Percentiles rank a stretch among this genome's conserved stretches.
phyloP scores from a whole-genome alignment of 2,888 invertebrate genomes.

The Argyra leucocephala region DNA sequence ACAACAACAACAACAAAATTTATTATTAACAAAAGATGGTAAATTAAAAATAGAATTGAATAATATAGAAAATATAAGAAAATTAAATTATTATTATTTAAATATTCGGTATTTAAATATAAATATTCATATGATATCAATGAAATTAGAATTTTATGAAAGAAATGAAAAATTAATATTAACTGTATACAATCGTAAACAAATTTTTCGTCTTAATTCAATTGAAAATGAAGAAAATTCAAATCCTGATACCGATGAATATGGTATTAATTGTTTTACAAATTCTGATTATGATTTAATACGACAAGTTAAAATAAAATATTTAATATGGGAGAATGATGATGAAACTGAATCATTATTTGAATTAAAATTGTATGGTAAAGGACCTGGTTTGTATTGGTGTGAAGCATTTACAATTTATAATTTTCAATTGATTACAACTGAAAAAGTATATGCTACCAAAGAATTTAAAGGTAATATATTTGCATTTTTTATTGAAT shows the following conservation, averaged over 20 bases:
- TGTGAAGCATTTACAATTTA: conserved; percentile 50
- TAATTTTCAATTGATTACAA: conserved; percentile 45
- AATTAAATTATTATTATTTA: not conserved
- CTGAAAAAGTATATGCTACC: conserved; percentile 47
- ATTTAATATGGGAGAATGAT: conserved; percentile 35
- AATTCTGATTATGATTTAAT: conserved; percentile 48
- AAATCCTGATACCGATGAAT: conserved; percentile 35
- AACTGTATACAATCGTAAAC: conserved; percentile 49
- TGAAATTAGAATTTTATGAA: conserved; percentile 21
- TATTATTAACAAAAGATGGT: conserved; percentile 20
- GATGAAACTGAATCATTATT: conserved; percentile 41
- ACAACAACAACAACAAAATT: conserved; percentile 27
- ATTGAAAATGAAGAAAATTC: conserved; percentile 23
- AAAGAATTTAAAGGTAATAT: conserved; percentile 32
- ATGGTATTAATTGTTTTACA: conserved; percentile 53
- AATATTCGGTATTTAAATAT: not conserved
- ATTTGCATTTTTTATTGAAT: conserved; percentile 34
- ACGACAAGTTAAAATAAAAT: conserved; percentile 43
- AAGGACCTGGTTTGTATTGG: conserved; percentile 55
- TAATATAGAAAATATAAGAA: not conserved
- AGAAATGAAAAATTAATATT: conserved; percentile 38
- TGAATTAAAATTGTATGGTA: conserved; percentile 45
- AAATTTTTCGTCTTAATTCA: conserved; percentile 45
- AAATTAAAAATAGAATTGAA: not conserved
- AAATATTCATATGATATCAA: conserved; percentile 13